Base-by-base conservation (phyloP, 1,140 invertebrate genomes). In the Acyrthosiphon pisum region DNA sequence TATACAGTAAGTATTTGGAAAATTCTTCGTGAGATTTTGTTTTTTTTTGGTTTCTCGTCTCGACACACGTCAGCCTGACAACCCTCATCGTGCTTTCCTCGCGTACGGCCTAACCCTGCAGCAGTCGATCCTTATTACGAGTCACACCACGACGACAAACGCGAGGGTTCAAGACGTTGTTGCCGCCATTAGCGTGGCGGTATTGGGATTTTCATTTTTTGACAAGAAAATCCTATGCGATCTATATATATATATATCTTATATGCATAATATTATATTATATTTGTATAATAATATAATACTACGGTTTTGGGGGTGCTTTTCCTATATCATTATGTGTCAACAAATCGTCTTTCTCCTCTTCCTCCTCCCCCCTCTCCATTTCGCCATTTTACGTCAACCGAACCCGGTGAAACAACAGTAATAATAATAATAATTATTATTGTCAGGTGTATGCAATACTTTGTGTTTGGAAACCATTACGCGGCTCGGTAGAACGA, bases 201-300 rank as follows among this genome's bases (percentile, higher is more conserved):
- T 83, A 48, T 92, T 50, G 41, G 37, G 41, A 76, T 91, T 91
- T 76, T 76, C 76, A 46, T 91, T 76, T 83, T 83, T 83, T 50
- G 91, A 92, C 91, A 81, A 35, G 60, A 81, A 92, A 92, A 92
- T 92, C 91, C 46, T 84, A 37, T 26, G 68, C n/a, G 44, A 83
- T 89, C 23, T 35, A 18, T 83, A 7, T 41, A 83, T 22, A 23
- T 23, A 81, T 81, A 35, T n/a, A n/a, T n/a, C n/a, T n/a, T n/a
- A n/a, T 35, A 35, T 37, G 7, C 20, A 37, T 37, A 35, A 18
- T n/a, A 81, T 81, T n/a, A 37, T 20, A 81, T 6, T 14, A 48
- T 14, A 26, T 44, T 76, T n/a, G 14, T 18, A n/a, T n/a, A 76
- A n/a, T n/a, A 76, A 76, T 76, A 76, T 76, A 18, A n/a, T 76